Percentiles rank a stretch among this genome's conserved stretches.
These are phyloP conservation scores for Pseudopipra pipra DNA, from an alignment of 2,113 vertebrate species.

Conservation along the genomic window DNA sequence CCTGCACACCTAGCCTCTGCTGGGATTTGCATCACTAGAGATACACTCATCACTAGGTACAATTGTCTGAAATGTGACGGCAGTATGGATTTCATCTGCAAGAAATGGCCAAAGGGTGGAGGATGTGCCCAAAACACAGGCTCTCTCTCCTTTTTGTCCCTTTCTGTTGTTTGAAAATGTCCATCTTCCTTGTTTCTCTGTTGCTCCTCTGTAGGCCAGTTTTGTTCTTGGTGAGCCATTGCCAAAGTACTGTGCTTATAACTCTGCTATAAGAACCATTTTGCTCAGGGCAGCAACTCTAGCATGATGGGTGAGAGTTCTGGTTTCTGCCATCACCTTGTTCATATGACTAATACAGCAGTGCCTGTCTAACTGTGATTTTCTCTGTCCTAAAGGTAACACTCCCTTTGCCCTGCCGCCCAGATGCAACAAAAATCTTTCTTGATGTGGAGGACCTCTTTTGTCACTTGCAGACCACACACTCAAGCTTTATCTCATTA, in stretches of 20 bases:
- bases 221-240: not conserved
- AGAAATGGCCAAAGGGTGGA: not conserved
- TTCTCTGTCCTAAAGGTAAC: not conserved
- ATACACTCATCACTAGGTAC: not conserved
- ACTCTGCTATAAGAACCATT: not conserved
- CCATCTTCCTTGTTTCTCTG: not conserved
- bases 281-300: not conserved
- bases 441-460: not conserved
- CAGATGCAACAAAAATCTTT: not conserved
- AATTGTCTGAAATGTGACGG: not conserved
- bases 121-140: not conserved
- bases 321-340: not conserved
- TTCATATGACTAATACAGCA: not conserved
- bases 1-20: not conserved
- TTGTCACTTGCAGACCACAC: not conserved
- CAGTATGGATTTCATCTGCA: not conserved
- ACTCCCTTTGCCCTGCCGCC: rapidly evolving
- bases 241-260: not conserved
- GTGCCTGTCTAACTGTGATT: not conserved
- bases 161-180: not conserved
- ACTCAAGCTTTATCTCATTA: not conserved
- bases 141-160: not conserved
- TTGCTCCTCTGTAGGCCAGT: not conserved
- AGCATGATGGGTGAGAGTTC: not conserved
- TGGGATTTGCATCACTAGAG: not conserved